Percentiles rank a stretch among this genome's conserved stretches.
These are phyloP conservation scores for Bufo gargarizans DNA, from an alignment of 2,113 vertebrate genomes.

Conservation along the genomic window DNA sequence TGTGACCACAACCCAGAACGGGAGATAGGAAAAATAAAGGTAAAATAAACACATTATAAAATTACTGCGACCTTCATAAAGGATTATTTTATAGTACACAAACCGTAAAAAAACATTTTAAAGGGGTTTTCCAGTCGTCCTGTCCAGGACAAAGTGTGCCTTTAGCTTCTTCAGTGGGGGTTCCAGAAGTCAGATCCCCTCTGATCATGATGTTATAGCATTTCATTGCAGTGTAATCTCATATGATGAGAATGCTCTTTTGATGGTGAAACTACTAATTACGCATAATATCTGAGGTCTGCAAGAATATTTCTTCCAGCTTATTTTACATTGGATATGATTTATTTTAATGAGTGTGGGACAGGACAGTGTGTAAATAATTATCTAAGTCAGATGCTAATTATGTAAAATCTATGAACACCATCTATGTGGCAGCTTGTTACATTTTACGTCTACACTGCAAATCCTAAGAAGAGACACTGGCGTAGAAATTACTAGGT, in stretches of 20 bases:
- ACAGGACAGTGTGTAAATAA: neutral
- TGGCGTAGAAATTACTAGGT: conserved; percentile 41
- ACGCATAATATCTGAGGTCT: neutral
- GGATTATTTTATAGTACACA: no score
- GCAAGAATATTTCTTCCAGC: neutral
- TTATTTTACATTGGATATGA: neutral
- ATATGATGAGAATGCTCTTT: neutral
- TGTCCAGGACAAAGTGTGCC: no score
- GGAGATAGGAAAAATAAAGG: no score
- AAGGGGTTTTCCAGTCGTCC: no score
- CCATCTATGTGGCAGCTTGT: conserved; percentile 16
- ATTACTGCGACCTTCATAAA: no score
- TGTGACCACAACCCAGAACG: no score
- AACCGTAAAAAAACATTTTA: no score
- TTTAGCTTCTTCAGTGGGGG: no score
- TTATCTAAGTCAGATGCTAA: conserved; percentile 10
- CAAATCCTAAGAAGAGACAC: conserved; percentile 23
- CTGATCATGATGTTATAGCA: no score
- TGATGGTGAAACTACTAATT: neutral
- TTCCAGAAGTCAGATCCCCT: no score
- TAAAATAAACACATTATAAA: no score
- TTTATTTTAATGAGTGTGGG: neutral
- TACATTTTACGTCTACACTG: conserved; percentile 13
- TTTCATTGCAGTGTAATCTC: no score
- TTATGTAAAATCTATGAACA: conserved; percentile 17